phyloP scores from a whole-genome alignment of 64 coral and sea anemone species.

The Montipora capricornis region DNA sequence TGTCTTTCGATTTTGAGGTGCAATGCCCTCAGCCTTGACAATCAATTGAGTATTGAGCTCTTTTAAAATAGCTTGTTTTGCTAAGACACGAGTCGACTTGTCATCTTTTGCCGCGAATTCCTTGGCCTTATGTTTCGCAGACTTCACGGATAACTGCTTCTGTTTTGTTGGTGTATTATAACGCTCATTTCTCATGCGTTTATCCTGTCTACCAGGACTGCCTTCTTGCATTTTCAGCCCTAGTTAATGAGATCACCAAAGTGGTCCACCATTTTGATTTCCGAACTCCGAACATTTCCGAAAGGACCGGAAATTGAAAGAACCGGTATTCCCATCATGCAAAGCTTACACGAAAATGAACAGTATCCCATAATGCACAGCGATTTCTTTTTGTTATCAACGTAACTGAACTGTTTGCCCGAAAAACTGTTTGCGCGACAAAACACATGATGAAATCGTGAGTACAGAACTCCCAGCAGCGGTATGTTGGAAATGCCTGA shows the following conservation, averaged over 20 bases:
- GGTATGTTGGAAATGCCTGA: too few relatives aligned
- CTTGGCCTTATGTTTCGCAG: slow-evolving; percentile 57
- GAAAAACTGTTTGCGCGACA: not conserved
- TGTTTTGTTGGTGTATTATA: slow-evolving; percentile 49
- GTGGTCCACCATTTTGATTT: slow-evolving; percentile 15
- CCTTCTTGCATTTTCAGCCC: slow-evolving; percentile 57
- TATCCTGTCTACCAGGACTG: slow-evolving; percentile 20
- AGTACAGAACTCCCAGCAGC: too few relatives aligned
- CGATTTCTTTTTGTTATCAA: too few relatives aligned
- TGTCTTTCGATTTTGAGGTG: slow-evolving; percentile 5
- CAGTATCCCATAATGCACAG: not conserved
- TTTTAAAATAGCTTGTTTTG: slow-evolving; percentile 65
- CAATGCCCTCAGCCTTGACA: slow-evolving; percentile 47
- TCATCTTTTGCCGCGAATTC: slow-evolving; percentile 69
- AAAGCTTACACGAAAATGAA: too few relatives aligned
- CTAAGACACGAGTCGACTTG: slow-evolving; percentile 65
- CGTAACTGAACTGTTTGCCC: not conserved
- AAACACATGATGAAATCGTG: too few relatives aligned
- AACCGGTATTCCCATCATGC: too few relatives aligned
- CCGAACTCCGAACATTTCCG: not conserved
- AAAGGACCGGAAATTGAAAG: not conserved
- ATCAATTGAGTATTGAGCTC: slow-evolving; percentile 53
- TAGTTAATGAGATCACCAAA: too few relatives aligned
- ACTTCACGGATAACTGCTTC: slow-evolving; percentile 46
- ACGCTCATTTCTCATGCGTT: slow-evolving; percentile 39